Evolutionary conservation across 1,140 invertebrate genomes (phyloP).

Genomic region (Leptinotarsa lineolata): DNA sequence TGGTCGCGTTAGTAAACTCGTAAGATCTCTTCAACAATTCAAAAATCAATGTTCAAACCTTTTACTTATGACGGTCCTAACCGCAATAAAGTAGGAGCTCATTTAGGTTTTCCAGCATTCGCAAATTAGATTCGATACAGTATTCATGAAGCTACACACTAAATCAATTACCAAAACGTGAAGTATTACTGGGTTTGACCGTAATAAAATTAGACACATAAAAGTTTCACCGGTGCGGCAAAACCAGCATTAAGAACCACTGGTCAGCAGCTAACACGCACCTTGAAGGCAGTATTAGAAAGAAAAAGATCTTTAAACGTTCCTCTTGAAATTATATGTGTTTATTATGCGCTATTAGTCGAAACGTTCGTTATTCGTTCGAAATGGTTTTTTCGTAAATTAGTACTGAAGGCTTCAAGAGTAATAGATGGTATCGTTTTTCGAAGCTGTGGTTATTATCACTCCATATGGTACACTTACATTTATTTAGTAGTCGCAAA

Average conservation of each 20-base stretch:
- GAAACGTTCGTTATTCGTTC: conserved; percentile 41
- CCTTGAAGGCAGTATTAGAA: conserved; percentile 1
- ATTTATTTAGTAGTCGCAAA: background rate
- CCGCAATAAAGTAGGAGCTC: too few species aligned
- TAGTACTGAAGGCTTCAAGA: conserved; percentile 29
- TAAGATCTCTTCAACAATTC: too few species aligned
- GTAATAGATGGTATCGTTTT: conserved; percentile 43
- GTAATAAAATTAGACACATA: too few species aligned
- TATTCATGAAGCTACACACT: too few species aligned
- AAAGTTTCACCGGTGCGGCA: too few species aligned
- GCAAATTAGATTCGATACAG: too few species aligned
- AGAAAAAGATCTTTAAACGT: conserved; percentile 18
- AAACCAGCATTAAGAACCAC: conserved; percentile 13
- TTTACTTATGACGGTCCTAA: too few species aligned
- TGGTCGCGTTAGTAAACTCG: too few species aligned
- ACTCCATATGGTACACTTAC: conserved; percentile 16
- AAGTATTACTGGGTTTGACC: too few species aligned
- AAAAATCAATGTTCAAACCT: too few species aligned
- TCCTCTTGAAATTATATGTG: conserved; percentile 30
- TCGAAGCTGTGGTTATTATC: conserved; percentile 34
- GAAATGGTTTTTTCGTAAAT: conserved; percentile 34
- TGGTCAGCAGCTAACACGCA: background rate
- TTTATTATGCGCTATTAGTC: conserved; percentile 50
- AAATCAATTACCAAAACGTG: too few species aligned
- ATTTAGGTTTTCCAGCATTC: too few species aligned